Evolutionary conservation across 2,888 invertebrate species (phyloP).

Genomic region (Apamea sordens): DNA sequence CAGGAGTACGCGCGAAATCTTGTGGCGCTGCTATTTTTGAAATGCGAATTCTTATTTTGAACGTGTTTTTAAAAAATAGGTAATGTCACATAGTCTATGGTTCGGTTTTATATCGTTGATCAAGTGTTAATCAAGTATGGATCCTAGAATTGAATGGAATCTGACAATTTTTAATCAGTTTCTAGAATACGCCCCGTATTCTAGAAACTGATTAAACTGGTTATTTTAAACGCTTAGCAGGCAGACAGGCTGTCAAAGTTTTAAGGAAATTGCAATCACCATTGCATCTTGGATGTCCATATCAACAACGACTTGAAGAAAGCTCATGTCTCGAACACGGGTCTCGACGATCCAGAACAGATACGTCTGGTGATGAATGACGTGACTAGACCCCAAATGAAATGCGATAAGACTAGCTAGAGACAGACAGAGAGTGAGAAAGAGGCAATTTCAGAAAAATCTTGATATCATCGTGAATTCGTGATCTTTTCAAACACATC

Average conservation of each 20-base stretch:
- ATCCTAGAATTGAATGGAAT: background rate
- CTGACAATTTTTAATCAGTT: background rate
- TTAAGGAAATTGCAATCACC: background rate
- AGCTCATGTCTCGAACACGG: background rate
- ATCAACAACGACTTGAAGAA: background rate
- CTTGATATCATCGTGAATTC: too few species aligned
- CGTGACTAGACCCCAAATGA: background rate
- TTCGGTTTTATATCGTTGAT: background rate
- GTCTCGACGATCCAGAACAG: background rate
- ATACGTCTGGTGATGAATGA: background rate
- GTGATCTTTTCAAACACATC: background rate
- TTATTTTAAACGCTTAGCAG: background rate
- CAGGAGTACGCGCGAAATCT: slow-evolving; percentile 62
- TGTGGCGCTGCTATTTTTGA: slow-evolving; percentile 3
- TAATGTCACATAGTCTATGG: background rate
- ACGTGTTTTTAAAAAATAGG: background rate
- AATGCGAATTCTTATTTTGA: slow-evolving; percentile 17
- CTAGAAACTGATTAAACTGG: too few species aligned
- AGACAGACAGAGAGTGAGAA: background rate
- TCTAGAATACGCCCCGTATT: background rate
- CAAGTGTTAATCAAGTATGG: background rate
- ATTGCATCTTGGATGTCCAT: background rate
- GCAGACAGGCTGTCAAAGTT: background rate
- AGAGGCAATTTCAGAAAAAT: background rate
- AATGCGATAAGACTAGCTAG: background rate